Conservation (phyloP, 2,888 invertebrate genomes). For the Cosmia trapezina region DNA sequence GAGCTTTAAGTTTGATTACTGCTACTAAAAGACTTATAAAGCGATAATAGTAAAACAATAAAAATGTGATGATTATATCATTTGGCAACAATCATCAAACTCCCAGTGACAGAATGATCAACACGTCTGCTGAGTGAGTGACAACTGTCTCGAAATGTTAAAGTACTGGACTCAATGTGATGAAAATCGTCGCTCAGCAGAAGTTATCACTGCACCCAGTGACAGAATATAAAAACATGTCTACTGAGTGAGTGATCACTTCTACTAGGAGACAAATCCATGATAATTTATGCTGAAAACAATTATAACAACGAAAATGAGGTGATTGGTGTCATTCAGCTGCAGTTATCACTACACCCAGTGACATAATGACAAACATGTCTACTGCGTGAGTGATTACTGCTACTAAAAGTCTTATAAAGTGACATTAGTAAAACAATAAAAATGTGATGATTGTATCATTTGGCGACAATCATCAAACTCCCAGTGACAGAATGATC, state of each 20-base stretch:
- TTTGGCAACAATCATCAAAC: slow-evolving; percentile 13
- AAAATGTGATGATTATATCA: not conserved
- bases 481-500: slow-evolving; percentile 68
- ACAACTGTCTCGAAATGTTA: slow-evolving; percentile 29
- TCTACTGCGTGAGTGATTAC: not conserved
- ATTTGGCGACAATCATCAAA: slow-evolving; percentile 54
- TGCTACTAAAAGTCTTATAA: not conserved
- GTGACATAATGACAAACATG: slow-evolving; percentile 20
- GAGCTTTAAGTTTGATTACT: too few species aligned
- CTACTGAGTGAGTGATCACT: slow-evolving; percentile 56
- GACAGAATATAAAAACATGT: not conserved
- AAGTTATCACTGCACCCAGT: not conserved
- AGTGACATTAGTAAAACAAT: not conserved
- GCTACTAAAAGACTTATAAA: not conserved
- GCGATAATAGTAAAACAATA: not conserved
- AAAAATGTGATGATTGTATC: not conserved
- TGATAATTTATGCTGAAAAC: too few species aligned
- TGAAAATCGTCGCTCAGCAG: not conserved
- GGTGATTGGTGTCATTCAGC: slow-evolving; percentile 5
- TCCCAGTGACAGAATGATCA: slow-evolving; percentile 28
- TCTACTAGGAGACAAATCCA: not conserved
- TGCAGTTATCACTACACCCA: slow-evolving; percentile 33
- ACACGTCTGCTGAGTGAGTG: slow-evolving; percentile 28
- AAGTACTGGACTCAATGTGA: not conserved
- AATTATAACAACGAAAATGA: too few species aligned